Evolutionary conservation across 2,113 vertebrate species (phyloP).

Genomic region (Sylvietta virens): DNA sequence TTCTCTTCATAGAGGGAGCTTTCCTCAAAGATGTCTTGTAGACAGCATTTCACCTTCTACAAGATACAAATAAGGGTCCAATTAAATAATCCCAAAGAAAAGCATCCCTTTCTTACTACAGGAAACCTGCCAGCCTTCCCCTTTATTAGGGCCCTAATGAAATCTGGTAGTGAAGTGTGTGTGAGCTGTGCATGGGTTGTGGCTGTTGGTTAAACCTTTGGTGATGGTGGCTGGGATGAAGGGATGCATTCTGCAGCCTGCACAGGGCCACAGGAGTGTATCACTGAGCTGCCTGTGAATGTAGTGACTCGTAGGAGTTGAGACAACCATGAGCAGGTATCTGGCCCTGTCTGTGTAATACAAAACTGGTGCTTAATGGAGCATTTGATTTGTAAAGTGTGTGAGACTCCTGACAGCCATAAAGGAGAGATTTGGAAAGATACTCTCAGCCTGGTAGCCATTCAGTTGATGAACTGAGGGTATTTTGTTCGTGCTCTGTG

Average conservation of each 20-base stretch:
- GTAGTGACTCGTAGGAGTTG: neutral
- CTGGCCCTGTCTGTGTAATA: neutral
- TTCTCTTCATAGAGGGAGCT: neutral
- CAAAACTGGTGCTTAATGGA: neutral
- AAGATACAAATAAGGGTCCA: neutral
- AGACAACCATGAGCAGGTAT: neutral
- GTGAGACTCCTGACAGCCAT: neutral
- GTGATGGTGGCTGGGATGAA: fast-evolving
- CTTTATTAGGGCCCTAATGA: neutral
- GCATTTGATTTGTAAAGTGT: neutral
- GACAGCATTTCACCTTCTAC: neutral
- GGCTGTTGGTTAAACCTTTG: neutral
- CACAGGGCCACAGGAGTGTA: fast-evolving
- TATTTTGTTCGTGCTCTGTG: neutral
- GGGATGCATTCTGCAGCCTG: neutral
- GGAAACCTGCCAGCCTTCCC: neutral
- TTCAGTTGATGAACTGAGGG: neutral
- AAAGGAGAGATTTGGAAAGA: neutral
- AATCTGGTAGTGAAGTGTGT: neutral
- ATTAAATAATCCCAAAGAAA: neutral
- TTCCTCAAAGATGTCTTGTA: neutral
- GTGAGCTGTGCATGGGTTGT: neutral
- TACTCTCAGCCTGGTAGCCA: neutral
- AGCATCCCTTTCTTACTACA: neutral
- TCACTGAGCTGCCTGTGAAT: neutral